phyloP scores from a whole-genome alignment of 2,797 vertebrate species.

The Alca torda region DNA sequence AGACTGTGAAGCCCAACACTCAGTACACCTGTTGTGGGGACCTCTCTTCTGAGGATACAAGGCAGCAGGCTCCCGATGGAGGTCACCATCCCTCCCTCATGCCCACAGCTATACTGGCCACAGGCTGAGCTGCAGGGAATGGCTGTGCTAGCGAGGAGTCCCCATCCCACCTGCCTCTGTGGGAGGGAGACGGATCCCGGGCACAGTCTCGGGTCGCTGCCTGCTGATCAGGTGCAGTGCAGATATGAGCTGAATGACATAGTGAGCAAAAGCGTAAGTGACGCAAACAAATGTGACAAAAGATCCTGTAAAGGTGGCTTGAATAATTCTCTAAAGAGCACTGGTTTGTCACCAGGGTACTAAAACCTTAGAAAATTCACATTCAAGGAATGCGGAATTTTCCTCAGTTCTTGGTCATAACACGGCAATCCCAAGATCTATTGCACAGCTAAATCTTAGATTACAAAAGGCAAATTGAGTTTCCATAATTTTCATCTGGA shows the following conservation, averaged over 20 bases:
- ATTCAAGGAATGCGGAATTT: background rate
- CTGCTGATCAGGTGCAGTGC: background rate
- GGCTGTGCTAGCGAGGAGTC: background rate
- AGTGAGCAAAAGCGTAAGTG: background rate
- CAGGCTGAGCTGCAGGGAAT: background rate
- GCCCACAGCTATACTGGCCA: fast-evolving
- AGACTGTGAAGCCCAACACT: background rate
- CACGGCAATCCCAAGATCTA: background rate
- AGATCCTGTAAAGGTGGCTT: background rate
- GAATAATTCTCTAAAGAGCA: background rate
- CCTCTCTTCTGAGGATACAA: background rate
- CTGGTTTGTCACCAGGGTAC: background rate
- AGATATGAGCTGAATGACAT: background rate
- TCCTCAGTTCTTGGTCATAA: background rate
- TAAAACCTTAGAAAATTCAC: background rate
- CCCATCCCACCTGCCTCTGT: fast-evolving
- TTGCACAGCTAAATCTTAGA: background rate
- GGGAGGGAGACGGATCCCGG: background rate
- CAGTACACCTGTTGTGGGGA: background rate
- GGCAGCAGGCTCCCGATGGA: background rate
- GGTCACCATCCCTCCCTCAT: fast-evolving
- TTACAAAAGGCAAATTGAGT: background rate
- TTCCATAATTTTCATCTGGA: background rate
- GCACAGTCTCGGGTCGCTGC: background rate
- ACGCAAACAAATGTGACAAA: background rate